These are phyloP conservation scores for Halocynthia roretzi DNA, from an alignment of 23 tunicate species.

Conservation along the genomic window DNA sequence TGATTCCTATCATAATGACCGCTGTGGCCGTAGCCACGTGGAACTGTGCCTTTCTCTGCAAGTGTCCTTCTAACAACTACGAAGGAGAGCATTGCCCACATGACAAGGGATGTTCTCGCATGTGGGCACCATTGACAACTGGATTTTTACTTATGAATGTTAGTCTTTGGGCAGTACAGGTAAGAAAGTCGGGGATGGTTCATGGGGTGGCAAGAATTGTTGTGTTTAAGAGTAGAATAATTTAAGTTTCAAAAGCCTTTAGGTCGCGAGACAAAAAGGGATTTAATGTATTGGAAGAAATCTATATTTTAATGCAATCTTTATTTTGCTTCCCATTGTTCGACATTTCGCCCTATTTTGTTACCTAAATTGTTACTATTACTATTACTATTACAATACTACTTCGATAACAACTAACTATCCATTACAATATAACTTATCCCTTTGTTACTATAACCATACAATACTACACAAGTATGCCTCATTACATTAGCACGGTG, in stretches of 20 bases:
- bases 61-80: conserved; percentile 11
- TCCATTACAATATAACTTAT: too few relatives aligned
- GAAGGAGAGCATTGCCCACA: conserved; percentile 10
- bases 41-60: conserved; percentile 10
- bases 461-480: too few relatives aligned
- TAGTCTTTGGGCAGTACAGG: conserved; percentile 5
- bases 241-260: not conserved
- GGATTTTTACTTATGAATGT: not conserved
- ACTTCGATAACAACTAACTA: too few relatives aligned
- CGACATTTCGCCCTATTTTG: too few relatives aligned
- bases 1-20: not conserved
- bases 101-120: not conserved
- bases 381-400: too few relatives aligned
- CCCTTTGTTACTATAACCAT: too few relatives aligned
- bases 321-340: too few relatives aligned
- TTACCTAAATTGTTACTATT: too few relatives aligned
- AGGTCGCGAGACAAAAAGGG: too few relatives aligned
- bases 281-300: too few relatives aligned
- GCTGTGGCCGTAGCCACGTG: not conserved
- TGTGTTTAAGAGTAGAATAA: not conserved
- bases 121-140: conserved; percentile 20
- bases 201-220: not conserved
- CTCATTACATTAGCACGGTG: too few relatives aligned
- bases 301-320: too few relatives aligned
- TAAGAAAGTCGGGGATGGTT: not conserved